A percentile compares a stretch with the other conserved stretches of the same genome.
Evolutionary conservation across 1,140 invertebrate genomes (phyloP).

Genomic region (Chionoecetes opilio): DNA sequence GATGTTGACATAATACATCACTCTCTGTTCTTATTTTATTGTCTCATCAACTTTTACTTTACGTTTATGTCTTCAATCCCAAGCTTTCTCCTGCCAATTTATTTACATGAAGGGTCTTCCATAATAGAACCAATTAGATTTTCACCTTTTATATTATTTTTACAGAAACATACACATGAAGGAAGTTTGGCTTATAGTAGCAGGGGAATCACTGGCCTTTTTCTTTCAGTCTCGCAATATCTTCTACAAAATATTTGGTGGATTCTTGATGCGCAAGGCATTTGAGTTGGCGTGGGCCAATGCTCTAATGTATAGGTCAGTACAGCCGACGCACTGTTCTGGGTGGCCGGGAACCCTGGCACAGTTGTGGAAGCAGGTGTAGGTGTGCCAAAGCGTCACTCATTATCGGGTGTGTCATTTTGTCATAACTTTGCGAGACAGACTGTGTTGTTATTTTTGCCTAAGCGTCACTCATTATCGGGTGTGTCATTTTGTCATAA

Average conservation of each 20-base stretch:
- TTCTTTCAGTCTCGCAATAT: slow-evolving; percentile 87
- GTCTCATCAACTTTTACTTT: no score
- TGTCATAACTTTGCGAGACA: no score
- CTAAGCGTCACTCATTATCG: no score
- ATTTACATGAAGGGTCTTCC: background rate
- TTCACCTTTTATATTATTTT: background rate
- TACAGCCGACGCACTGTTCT: slow-evolving; percentile 35
- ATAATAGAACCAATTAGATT: background rate
- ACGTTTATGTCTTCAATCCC: no score
- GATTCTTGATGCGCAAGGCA: slow-evolving; percentile 91
- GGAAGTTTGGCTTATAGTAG: background rate
- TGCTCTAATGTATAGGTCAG: slow-evolving; percentile 86
- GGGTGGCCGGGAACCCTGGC: background rate
- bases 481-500: no score
- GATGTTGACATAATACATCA: background rate
- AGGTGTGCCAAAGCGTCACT: background rate
- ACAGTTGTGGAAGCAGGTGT: background rate
- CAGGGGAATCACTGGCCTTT: slow-evolving; percentile 1
- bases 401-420: no score
- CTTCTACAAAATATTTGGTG: slow-evolving; percentile 93
- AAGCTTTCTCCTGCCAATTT: no score
- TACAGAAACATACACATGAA: slow-evolving; percentile 34
- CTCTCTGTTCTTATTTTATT: no score
- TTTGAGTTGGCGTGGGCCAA: slow-evolving; percentile 90
- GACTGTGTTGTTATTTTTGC: no score